These are phyloP conservation scores for Carlito syrichta DNA, from an alignment of 2,113 vertebrate genomes.

Conservation along the genomic window DNA sequence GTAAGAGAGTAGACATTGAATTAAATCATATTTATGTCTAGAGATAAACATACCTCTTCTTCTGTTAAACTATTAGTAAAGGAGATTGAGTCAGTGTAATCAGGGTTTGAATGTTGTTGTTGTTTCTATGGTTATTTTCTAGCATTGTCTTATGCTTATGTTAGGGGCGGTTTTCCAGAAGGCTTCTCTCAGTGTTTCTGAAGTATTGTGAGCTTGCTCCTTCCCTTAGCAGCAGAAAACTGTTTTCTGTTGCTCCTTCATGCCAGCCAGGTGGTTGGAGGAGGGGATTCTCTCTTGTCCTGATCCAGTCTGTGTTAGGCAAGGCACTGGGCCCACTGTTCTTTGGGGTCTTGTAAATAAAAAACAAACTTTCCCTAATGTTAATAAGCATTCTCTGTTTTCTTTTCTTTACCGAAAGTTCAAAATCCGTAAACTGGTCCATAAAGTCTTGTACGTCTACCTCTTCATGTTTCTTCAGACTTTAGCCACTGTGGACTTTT, in stretches of 20 bases:
- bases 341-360: neutral
- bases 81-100: neutral
- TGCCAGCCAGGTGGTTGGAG: neutral
- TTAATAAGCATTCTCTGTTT: neutral
- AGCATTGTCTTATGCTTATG: neutral
- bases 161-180: neutral
- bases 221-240: neutral
- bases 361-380: neutral
- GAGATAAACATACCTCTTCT: neutral
- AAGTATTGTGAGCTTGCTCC: neutral
- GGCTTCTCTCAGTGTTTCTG: neutral
- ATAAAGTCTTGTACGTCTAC: neutral
- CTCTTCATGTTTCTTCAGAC: neutral
- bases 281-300: neutral
- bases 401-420: neutral
- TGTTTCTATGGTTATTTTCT: neutral
- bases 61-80: neutral
- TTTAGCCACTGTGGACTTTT: neutral
- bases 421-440: neutral
- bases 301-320: neutral
- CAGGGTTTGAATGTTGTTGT: neutral
- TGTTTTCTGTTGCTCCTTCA: neutral
- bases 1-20: neutral
- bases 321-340: neutral
- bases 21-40: neutral